Evolutionary conservation across 1,140 invertebrate species (phyloP), one percentile per base, ranked within the genome.

Genomic region (Rhizoglyphus robini): DNA sequence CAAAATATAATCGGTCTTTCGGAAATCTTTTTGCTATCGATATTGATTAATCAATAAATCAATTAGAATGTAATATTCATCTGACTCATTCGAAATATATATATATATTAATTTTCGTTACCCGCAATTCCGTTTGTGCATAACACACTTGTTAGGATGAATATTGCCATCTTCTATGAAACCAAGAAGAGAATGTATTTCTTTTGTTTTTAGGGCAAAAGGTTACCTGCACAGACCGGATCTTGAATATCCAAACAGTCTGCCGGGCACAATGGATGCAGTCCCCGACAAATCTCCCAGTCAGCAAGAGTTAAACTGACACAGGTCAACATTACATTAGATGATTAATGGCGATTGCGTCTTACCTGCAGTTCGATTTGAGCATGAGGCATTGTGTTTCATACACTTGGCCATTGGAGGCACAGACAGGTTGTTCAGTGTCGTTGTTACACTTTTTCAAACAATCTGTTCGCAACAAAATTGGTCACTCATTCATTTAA

Each of bases 211-310:
- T 58, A 5, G 13, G 15, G 31, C 20, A 57, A 64, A 63, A 30
- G 15, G 15, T 63, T 11, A 59, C 83, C 85, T 61, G 87, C 89
- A 75, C 90, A 94, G 15, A 94, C 88, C 2, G 88, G 88, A 58
- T 89, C 86, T n/a, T 65, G 65, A 32, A 69, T 32, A 30, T 69
- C 63, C 20, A 69, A 27, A 36, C 69, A 70, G 4, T 62, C 60
- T 11, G 62, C 27, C 0, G 69, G 69, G 32, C 69, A 70, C 29
- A 70, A 31, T 23, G 65, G 68, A 58, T 70, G 68, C 15, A 63
- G 66, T 8, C 68, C 69, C 1, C 66, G 63, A 30, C 69, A 70
- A 13, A 31, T 49, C 11, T 65, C 36, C 68, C 68, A 70, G 51
- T 64, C 63, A 27, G 5, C 29, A 3, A 36, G 4, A 57, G 2